Conservation (phyloP, 2,113 vertebrate genomes). For the Malurus elegans region DNA sequence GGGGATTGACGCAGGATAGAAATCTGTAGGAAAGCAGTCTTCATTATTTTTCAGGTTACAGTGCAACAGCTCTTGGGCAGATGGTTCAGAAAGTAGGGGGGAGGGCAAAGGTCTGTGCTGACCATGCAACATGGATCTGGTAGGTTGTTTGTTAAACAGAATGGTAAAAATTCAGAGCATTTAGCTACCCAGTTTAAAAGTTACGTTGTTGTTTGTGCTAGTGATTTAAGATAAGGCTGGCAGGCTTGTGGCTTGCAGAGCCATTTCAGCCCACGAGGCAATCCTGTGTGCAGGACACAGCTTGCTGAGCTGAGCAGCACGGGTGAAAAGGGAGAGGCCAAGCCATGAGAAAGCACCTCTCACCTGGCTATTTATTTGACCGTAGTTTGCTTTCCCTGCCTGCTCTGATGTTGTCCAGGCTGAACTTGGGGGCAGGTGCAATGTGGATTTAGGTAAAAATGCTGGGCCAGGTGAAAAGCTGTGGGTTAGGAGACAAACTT, state of each 20-base stretch:
- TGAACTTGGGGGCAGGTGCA: background rate
- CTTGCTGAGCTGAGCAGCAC: background rate
- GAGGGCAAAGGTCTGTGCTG: background rate
- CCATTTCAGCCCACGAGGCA: background rate
- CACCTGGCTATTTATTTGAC: background rate
- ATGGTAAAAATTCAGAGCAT: background rate
- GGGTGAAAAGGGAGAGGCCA: background rate
- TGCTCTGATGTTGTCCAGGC: background rate
- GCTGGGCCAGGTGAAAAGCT: background rate
- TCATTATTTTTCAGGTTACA: conserved; percentile 1
- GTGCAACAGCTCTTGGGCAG: background rate
- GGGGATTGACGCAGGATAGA: background rate
- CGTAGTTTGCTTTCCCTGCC: background rate
- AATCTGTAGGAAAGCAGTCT: conserved; percentile 1
- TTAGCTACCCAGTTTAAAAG: background rate
- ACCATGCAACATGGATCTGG: background rate
- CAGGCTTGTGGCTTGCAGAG: background rate
- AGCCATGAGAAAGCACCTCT: background rate
- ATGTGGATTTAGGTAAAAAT: background rate
- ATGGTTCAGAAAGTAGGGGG: background rate
- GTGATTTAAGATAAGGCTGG: background rate
- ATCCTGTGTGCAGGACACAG: background rate
- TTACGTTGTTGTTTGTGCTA: background rate
- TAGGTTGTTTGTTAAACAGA: background rate
- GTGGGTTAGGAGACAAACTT: background rate